A percentile compares a stretch with the other conserved stretches of the same genome.
Evolutionary conservation across 1,140 invertebrate species (phyloP).

Genomic region (Drosophila punjabiensis): DNA sequence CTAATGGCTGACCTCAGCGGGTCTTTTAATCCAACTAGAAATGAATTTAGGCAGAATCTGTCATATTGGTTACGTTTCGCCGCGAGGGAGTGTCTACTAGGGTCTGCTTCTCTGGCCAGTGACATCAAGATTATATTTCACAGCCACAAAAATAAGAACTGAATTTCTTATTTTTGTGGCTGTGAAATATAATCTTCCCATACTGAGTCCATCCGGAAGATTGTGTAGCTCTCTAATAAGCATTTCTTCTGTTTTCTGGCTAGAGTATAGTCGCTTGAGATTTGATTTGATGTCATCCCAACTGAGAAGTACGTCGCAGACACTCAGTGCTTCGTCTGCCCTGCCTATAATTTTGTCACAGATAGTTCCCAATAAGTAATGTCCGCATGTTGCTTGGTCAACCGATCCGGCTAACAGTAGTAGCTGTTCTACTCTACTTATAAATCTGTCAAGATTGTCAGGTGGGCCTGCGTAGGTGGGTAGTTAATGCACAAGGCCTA

Average conservation of each 20-base stretch:
- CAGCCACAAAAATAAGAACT: too few relatives aligned
- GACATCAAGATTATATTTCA: too few relatives aligned
- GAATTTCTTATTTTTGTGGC: too few relatives aligned
- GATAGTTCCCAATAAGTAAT: background rate
- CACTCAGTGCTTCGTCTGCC: slow-evolving; percentile 5
- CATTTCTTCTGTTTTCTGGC: slow-evolving; percentile 14
- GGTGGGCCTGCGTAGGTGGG: background rate
- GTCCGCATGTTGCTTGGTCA: slow-evolving; percentile 14
- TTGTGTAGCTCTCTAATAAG: too few relatives aligned
- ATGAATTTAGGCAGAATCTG: too few relatives aligned
- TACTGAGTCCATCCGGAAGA: too few relatives aligned
- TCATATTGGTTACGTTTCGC: too few relatives aligned
- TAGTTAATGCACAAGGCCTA: slow-evolving; percentile 7
- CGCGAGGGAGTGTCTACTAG: too few relatives aligned
- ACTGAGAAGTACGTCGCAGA: too few relatives aligned
- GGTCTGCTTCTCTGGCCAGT: too few relatives aligned
- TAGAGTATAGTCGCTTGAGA: slow-evolving; percentile 7
- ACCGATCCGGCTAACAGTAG: slow-evolving; percentile 23
- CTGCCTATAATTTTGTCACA: background rate
- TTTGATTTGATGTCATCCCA: background rate
- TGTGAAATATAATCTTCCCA: too few relatives aligned
- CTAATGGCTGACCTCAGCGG: slow-evolving; percentile 24
- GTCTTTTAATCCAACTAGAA: too few relatives aligned
- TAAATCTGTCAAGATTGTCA: background rate
- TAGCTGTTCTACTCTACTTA: slow-evolving; percentile 18